Evolutionary conservation across 23 tunicate genomes (phyloP), one percentile per base, ranked within the genome.

Genomic region (Styela clava): DNA sequence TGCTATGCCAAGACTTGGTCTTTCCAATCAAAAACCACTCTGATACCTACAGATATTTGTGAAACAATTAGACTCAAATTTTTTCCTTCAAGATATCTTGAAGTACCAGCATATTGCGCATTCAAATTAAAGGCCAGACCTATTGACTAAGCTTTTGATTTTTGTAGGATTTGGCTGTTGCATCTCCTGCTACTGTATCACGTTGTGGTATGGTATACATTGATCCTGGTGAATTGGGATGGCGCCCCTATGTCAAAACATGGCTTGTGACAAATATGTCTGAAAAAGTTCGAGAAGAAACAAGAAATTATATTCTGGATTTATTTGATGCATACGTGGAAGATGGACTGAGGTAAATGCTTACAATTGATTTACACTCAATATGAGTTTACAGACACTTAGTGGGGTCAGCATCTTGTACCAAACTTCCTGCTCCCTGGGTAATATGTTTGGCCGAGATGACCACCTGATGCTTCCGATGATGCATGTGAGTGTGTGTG

Each of bases 131-230:
- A n/a, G n/a, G n/a, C n/a, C n/a, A n/a, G n/a, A n/a, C n/a, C n/a
- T n/a, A n/a, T n/a, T n/a, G n/a, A n/a, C n/a, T n/a, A n/a, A n/a
- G n/a, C n/a, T n/a, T n/a, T n/a, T n/a, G n/a, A n/a, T n/a, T n/a
- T n/a, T n/a, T n/a, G n/a, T 78, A 93, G 96, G 99, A 96, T 82
- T 79, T 96, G 62, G 99, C 99, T 28, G 99, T 96, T 5, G 99
- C 99, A 62, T 96, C 99, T 23, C 99, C 99, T 32, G 99, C 99
- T 83, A 96, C 99, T 51, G 99, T 96, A 30, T 91, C 97, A 20
- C 79, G 99, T 20, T 96, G 99, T 82, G 99, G 99, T 19, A 96
- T 96, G 99, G 99, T 96, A 24, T 96, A 96, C 84, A 87, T 96
- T 63, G 99, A 96, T 69, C 96, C 99, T 64, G 86, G 82, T 44